Evolutionary conservation across 2,888 invertebrate species (phyloP).

Genomic region (Pyrrhosoma nymphula): DNA sequence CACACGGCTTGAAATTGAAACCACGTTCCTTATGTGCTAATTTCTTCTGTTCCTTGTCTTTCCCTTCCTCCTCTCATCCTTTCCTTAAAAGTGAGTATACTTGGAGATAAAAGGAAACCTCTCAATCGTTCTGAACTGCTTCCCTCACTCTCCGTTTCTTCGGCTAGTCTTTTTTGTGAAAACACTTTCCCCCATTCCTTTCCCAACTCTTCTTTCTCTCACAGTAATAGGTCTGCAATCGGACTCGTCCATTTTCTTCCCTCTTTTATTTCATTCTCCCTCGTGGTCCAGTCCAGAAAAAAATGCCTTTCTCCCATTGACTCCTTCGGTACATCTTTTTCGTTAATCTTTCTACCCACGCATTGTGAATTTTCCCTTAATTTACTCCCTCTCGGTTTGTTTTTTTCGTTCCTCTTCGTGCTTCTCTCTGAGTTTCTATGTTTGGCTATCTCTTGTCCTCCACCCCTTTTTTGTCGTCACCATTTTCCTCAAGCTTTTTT

Average conservation of each 20-base stretch:
- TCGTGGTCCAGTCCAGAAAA: not conserved
- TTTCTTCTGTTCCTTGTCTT: not conserved
- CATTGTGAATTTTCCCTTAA: not conserved
- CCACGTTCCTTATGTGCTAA: not conserved
- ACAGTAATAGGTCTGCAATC: not conserved
- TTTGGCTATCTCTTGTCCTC: not conserved
- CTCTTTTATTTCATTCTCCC: not conserved
- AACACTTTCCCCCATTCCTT: not conserved
- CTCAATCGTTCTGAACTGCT: not conserved
- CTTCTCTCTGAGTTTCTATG: not conserved
- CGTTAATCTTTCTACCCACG: not conserved
- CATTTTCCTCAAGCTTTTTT: not conserved
- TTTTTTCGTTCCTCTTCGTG: not conserved
- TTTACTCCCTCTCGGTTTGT: not conserved
- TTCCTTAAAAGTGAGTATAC: not conserved
- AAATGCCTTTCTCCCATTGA: not conserved
- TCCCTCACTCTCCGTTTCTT: not conserved
- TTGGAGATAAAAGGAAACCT: constrained; percentile 40
- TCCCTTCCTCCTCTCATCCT: not conserved
- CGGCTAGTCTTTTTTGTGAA: not conserved
- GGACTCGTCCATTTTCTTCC: not conserved
- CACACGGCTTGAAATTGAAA: no score
- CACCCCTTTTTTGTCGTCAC: no score
- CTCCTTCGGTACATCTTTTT: not conserved
- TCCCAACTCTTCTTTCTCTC: not conserved